Percentiles rank a stretch among this genome's conserved stretches.
These are phyloP conservation scores for Apoda limacodes DNA, from an alignment of 2,888 invertebrate genomes.

Conservation along the genomic window DNA sequence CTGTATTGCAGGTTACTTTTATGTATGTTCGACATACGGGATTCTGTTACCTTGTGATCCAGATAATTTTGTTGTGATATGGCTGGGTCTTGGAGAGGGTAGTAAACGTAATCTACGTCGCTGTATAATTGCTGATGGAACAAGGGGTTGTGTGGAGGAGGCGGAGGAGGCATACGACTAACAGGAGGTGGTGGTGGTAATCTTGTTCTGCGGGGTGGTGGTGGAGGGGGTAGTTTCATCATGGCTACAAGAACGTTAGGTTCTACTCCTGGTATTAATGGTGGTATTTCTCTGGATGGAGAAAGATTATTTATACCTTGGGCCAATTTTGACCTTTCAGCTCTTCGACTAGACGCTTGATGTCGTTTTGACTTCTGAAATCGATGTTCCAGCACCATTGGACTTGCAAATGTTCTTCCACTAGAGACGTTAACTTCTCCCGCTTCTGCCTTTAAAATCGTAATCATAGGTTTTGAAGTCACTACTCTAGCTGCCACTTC, in stretches of 20 bases:
- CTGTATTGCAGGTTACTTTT: constrained; percentile 83
- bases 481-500: constrained; percentile 83
- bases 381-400: constrained; percentile 59
- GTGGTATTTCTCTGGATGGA: constrained; percentile 51
- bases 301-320: constrained; percentile 58
- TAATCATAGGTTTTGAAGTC: constrained; percentile 81
- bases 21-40: constrained; percentile 71
- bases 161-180: constrained; percentile 74
- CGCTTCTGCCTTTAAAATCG: constrained; percentile 81
- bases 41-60: constrained; percentile 86
- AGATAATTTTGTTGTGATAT: constrained; percentile 92
- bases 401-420: constrained; percentile 65
- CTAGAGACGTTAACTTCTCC: constrained; percentile 74
- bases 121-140: constrained; percentile 92
- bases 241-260: constrained; percentile 70
- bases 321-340: constrained; percentile 72
- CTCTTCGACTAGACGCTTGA: constrained; percentile 68
- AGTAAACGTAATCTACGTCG: constrained; percentile 92
- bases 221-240: constrained; percentile 71
- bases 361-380: constrained; percentile 62
- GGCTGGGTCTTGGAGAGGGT: constrained; percentile 89
- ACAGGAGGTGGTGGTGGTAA: constrained; percentile 77
- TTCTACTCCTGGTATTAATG: constrained; percentile 38
- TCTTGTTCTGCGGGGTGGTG: constrained; percentile 68
- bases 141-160: constrained; percentile 86